Evolutionary conservation across 2,797 vertebrate species (phyloP).

Genomic region (Remorina albescens): DNA sequence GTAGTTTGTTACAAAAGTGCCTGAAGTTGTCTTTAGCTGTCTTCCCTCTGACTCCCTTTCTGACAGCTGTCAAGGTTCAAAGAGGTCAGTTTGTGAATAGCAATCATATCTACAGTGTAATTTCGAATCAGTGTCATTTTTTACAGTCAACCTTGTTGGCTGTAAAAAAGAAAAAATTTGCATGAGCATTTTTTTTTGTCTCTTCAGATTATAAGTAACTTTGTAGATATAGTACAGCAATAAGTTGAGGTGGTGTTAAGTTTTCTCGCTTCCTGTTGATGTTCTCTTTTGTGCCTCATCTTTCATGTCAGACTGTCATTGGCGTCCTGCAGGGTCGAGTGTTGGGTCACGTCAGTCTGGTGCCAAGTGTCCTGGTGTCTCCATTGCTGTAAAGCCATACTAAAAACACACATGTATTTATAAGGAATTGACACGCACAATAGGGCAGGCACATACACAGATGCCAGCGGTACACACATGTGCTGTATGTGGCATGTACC

Average conservation of each 20-base stretch:
- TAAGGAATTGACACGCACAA: slow-evolving; percentile 54
- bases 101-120: slow-evolving; percentile 30
- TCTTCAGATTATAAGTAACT: slow-evolving; percentile 2
- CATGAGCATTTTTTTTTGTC: neutral
- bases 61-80: slow-evolving; percentile 53
- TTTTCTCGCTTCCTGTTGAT: slow-evolving; percentile 27
- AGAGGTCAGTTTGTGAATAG: slow-evolving; percentile 49
- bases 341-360: slow-evolving; percentile 74
- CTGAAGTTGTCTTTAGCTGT: slow-evolving; percentile 63
- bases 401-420: slow-evolving; percentile 48
- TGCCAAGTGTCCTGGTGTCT: slow-evolving; percentile 77
- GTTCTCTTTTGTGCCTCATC: slow-evolving; percentile 50
- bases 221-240: slow-evolving; percentile 14
- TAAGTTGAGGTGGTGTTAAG: slow-evolving; percentile 11
- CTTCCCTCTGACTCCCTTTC: slow-evolving; percentile 32
- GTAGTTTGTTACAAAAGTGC: slow-evolving; percentile 72
- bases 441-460: slow-evolving; percentile 43
- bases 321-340: slow-evolving; percentile 65
- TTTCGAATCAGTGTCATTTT: no score
- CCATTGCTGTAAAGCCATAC: slow-evolving; percentile 68
- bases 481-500: slow-evolving; percentile 47
- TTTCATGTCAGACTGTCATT: slow-evolving; percentile 68
- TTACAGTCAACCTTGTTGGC: no score
- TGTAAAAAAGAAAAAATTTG: neutral
- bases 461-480: slow-evolving; percentile 28